Percentiles rank a stretch among this genome's conserved stretches.
Conservation (phyloP, 2,888 invertebrate species). For the Erebia palarica region DNA sequence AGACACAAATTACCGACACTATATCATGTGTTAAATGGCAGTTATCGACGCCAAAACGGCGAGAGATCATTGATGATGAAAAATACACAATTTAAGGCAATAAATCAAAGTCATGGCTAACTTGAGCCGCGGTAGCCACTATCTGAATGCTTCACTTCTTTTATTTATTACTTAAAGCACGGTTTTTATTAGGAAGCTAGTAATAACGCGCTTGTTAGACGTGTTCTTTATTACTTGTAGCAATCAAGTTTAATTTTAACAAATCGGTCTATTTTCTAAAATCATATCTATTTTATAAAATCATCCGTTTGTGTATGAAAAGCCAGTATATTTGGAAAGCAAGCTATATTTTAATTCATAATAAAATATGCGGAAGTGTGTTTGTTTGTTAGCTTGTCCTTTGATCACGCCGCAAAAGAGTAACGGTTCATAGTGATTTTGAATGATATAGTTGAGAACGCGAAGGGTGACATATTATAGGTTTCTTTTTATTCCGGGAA, state of each 20-base stretch:
- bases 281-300: neutral
- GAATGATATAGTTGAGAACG: too few species aligned
- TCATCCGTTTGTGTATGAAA: too few species aligned
- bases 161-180: conserved; percentile 65
- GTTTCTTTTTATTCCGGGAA: too few species aligned
- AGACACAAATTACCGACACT: conserved; percentile 80
- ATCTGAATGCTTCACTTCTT: conserved; percentile 64
- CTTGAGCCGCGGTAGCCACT: conserved; percentile 60
- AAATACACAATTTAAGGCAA: conserved; percentile 80
- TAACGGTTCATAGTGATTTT: too few species aligned
- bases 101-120: conserved; percentile 71
- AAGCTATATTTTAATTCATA: too few species aligned
- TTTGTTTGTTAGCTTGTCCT: too few species aligned
- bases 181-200: conserved; percentile 15
- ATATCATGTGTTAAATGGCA: conserved; percentile 81
- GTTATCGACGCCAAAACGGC: conserved; percentile 77
- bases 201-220: conserved; percentile 16
- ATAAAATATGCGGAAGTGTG: too few species aligned
- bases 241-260: conserved; percentile 6
- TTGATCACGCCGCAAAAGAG: too few species aligned
- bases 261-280: neutral
- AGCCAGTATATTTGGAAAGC: too few species aligned
- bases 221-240: conserved; percentile 20
- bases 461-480: too few species aligned
- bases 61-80: conserved; percentile 73